A percentile compares a stretch with the other conserved stretches of the same genome.
phyloP scores from a whole-genome alignment of 2,888 invertebrate species.

The Andricus curvator region DNA sequence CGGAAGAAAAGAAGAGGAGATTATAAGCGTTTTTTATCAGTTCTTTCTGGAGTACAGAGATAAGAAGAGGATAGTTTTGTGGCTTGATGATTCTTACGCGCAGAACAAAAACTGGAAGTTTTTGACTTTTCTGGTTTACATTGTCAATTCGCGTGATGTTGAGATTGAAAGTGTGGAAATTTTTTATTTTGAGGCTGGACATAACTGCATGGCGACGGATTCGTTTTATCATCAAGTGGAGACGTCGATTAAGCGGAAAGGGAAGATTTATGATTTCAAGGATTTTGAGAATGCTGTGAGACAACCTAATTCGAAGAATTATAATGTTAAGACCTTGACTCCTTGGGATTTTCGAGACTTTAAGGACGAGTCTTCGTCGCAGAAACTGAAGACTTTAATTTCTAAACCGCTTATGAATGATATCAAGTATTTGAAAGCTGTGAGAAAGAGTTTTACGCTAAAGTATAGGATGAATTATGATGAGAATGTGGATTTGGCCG shows the following conservation, averaged over 20 bases:
- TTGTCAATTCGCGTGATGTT: constrained; percentile 23
- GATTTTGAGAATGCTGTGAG: constrained; percentile 28
- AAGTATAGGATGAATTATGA: constrained; percentile 33
- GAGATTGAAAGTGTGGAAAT: constrained; percentile 25
- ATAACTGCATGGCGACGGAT: constrained; percentile 7
- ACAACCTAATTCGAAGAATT: constrained; percentile 15
- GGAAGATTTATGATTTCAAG: constrained; percentile 32
- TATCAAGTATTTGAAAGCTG: constrained; percentile 15
- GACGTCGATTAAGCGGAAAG: constrained; percentile 12
- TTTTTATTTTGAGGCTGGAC: constrained; percentile 32
- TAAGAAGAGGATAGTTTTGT: constrained; percentile 23
- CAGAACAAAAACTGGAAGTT: constrained; percentile 44
- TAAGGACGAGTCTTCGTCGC: background rate
- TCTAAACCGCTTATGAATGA: constrained; percentile 23
- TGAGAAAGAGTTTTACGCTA: background rate
- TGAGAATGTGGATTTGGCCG: constrained; percentile 17
- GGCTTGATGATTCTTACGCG: constrained; percentile 41
- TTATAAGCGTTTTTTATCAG: constrained; percentile 34
- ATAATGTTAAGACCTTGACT: background rate
- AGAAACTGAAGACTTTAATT: constrained; percentile 32
- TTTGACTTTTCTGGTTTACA: constrained; percentile 16
- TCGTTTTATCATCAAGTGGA: constrained; percentile 36
- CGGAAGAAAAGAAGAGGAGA: constrained; percentile 13
- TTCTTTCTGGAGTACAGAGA: constrained; percentile 36
- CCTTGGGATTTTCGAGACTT: constrained; percentile 31